A percentile compares a stretch with the other conserved stretches of the same genome.
Evolutionary conservation across 2,888 invertebrate species (phyloP).

Genomic region (Apoda limacodes): DNA sequence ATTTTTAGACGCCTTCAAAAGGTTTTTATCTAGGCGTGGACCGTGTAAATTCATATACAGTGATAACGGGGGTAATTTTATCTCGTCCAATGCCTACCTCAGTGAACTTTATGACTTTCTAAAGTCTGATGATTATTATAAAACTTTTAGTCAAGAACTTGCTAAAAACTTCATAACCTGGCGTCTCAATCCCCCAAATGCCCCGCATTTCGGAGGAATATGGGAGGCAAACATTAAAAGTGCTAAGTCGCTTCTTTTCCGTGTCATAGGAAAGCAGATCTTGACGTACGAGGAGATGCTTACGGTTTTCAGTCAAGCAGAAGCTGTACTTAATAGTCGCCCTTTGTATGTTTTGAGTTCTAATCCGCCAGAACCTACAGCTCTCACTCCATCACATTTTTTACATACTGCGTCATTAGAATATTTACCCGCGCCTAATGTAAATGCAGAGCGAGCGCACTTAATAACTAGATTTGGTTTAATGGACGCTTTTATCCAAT

Average conservation of each 20-base stretch:
- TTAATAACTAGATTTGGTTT: slow-evolving; percentile 5
- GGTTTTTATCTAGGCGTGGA: slow-evolving; percentile 7
- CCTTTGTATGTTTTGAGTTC: slow-evolving; percentile 6
- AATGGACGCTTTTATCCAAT: slow-evolving; percentile 7
- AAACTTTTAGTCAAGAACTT: slow-evolving; percentile 1
- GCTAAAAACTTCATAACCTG: slow-evolving; percentile 2
- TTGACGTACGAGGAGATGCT: too few relatives aligned
- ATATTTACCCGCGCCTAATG: slow-evolving; percentile 1
- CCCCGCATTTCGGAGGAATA: slow-evolving; percentile 7
- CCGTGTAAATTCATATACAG: too few relatives aligned
- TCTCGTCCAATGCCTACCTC: slow-evolving; percentile 2
- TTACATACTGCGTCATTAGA: slow-evolving; percentile 2
- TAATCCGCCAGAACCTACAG: slow-evolving; percentile 4
- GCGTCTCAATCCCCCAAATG: slow-evolving; percentile 3
- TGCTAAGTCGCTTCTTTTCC: slow-evolving; percentile 5
- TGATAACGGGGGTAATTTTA: slow-evolving; percentile 6
- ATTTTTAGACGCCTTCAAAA: slow-evolving; percentile 7
- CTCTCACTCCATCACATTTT: slow-evolving; percentile 11
- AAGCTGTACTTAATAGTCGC: slow-evolving; percentile 6
- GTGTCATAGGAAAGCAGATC: slow-evolving; percentile 4
- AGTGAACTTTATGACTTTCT: slow-evolving; percentile 7
- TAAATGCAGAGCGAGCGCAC: slow-evolving; percentile 2
- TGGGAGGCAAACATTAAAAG: slow-evolving; percentile 9
- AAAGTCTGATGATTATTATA: slow-evolving; percentile 2
- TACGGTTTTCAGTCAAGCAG: too few relatives aligned